Evolutionary conservation across 2,113 vertebrate genomes (phyloP), one percentile per base, ranked within the genome.

Genomic region (Poeciliopsis occidentalis): DNA sequence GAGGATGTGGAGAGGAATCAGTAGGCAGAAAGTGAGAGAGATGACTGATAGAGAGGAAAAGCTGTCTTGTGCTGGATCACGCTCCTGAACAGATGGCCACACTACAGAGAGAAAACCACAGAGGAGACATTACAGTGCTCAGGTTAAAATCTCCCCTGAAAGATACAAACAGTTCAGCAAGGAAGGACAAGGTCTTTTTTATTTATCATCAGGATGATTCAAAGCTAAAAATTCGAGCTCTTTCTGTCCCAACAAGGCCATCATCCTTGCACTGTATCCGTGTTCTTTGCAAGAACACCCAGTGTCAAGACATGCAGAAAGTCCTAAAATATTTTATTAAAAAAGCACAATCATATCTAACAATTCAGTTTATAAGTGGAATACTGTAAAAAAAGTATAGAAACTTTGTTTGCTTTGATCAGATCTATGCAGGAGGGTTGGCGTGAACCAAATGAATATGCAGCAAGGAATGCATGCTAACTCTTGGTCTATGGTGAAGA

Each of bases 111-210:
- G 82, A 81, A 19, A 81, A 78, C 88, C 89, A 89, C 86, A 88
- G 70, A 24, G 73, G 85, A 88, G 88, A 82, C 78, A 83, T 88
- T 89, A 91, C 83, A 90, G 83, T 89, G 77, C 67, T 91, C 85
- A 84, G 91, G 89, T 91, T 92, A 89, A 93, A 89, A 80, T 76
- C 84, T 86, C 78, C 84, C 84, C 41, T 78, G 78, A 70, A 89
- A 90, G 47, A 73, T 0, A 72, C 64, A 30, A 19, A 69, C 68
- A 76, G 54, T 76, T 41, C n/a, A 29, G 71, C 13, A 69, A 66
- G 61, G 83, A 81, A 90, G 77, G 69, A 66, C 81, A 85, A 87
- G 34, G 82, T 75, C 73, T 89, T 81, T 60, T 61, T 75, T 62
- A 64, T 84, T 83, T 84, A 78, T 84, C 79, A 74, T 72, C 41